These are phyloP conservation scores for Dorcus parallelipipedus DNA, from an alignment of 2,888 invertebrate species.

Conservation along the genomic window DNA sequence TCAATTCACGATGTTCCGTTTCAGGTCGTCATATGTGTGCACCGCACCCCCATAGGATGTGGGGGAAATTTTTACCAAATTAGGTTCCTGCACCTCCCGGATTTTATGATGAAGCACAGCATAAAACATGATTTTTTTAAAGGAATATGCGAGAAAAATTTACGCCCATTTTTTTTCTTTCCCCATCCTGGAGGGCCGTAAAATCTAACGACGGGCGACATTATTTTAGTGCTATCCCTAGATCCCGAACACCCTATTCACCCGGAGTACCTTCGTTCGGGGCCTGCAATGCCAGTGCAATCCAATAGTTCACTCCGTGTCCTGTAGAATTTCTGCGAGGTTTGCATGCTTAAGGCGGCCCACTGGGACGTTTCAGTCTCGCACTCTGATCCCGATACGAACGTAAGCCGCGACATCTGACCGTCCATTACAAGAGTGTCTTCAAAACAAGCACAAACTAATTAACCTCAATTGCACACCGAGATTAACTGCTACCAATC, in stretches of 20 bases:
- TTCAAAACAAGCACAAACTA: constrained; percentile 33
- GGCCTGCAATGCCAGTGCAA: constrained; percentile 24
- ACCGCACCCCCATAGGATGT: too few relatives aligned
- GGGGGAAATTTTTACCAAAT: too few relatives aligned
- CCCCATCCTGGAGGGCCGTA: constrained; percentile 28
- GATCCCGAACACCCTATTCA: constrained; percentile 21
- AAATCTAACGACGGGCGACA: constrained; percentile 37
- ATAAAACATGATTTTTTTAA: too few relatives aligned
- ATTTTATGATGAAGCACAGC: too few relatives aligned
- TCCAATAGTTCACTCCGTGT: constrained; percentile 37
- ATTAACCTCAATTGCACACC: constrained; percentile 16
- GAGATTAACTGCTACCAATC: constrained; percentile 10
- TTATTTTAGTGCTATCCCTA: constrained; percentile 23
- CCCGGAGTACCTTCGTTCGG: not conserved
- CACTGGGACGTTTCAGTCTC: constrained; percentile 44
- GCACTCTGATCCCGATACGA: constrained; percentile 43
- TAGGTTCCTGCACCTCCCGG: too few relatives aligned
- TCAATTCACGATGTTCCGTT: too few relatives aligned
- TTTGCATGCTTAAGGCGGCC: constrained; percentile 40
- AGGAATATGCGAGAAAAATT: too few relatives aligned
- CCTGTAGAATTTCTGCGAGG: constrained; percentile 36
- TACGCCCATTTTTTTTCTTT: constrained; percentile 3
- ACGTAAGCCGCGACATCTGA: constrained; percentile 42
- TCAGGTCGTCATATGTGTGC: too few relatives aligned
- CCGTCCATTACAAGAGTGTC: constrained; percentile 42